Conservation (phyloP, 92 coral and sea anemone species). For the Paragorgia papillata region DNA sequence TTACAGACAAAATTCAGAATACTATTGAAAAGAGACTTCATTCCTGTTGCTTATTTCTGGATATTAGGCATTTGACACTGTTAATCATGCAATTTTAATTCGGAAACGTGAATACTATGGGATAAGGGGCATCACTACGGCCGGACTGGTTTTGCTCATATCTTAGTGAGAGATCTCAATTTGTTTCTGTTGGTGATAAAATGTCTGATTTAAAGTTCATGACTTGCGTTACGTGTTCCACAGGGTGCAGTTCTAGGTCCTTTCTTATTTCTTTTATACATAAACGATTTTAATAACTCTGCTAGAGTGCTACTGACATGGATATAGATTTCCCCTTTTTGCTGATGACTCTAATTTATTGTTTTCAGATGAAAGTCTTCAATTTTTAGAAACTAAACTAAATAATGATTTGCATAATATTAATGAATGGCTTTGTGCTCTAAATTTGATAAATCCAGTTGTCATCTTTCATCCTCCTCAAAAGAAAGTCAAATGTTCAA, state of each 20-base stretch:
- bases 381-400: constrained; percentile 33
- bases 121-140: too few relatives aligned
- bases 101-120: too few relatives aligned
- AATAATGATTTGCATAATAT: constrained; percentile 53
- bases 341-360: constrained; percentile 45
- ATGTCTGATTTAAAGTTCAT: too few relatives aligned
- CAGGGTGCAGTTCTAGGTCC: constrained; percentile 49
- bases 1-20: too few relatives aligned
- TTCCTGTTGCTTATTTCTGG: too few relatives aligned
- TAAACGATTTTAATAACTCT: constrained; percentile 30
- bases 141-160: too few relatives aligned
- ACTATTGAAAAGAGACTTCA: too few relatives aligned
- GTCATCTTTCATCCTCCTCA: constrained; percentile 38
- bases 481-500: background rate
- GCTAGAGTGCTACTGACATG: too few relatives aligned
- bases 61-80: too few relatives aligned
- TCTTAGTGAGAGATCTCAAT: too few relatives aligned
- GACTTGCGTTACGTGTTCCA: constrained; percentile 44
- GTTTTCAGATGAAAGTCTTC: constrained; percentile 25
- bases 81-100: too few relatives aligned
- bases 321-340: constrained; percentile 37
- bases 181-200: too few relatives aligned
- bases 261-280: constrained; percentile 27
- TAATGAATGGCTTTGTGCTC: constrained; percentile 60
- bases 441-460: constrained; percentile 58